Base-by-base conservation (phyloP, 2,797 vertebrate species). In the Rousettus madagascariensis region DNA sequence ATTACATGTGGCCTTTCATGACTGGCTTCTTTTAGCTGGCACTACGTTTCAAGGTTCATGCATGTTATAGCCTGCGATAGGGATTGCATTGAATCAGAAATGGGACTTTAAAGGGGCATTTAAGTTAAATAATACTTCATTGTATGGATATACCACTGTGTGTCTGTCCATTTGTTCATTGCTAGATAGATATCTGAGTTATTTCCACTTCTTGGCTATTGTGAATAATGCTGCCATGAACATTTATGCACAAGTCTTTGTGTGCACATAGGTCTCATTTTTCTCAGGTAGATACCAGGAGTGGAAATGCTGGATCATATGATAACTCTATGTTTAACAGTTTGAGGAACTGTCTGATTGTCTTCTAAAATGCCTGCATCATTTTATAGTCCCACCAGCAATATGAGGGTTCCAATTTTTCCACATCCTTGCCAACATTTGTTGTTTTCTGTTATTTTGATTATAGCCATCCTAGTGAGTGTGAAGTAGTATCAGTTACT, bases 61-160 rank as follows among this genome's bases (percentile, higher is more conserved):
- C 38, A 11, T 1, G 20, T 3, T 2, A 9, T 4, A 5, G 26
- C 17, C 1, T 33, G n/a, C n/a, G 55, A 55, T 33, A 26, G 51
- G 26, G 6, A 63, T 17, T 49, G 49, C 15, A 49, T 49, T 49
- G 49, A 49, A 16, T 49, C 49, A 49, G 15, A 49, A 49, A 49
- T 16, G 49, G 49, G 49, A 49, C 49, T 49, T 49, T 49, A 16
- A 49, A 49, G 16, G 49, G 49, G 46, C 22, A 0, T 20, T 6
- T 30, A 26, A 43, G n/a, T 36, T 57, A 19, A 43, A 5, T 1
- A n/a, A 22, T 5, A 2, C 4, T 6, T 24, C 15, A 7, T 1
- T 6, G 28, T 55, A 5, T 0, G 1, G 63, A 36, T 3, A 2
- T 33, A 20, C 53, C 10, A 5, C 33, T 0, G 17, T 0, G 2